phyloP scores from a whole-genome alignment of 2,113 vertebrate species.

The Melanotaenia duboulayi region DNA sequence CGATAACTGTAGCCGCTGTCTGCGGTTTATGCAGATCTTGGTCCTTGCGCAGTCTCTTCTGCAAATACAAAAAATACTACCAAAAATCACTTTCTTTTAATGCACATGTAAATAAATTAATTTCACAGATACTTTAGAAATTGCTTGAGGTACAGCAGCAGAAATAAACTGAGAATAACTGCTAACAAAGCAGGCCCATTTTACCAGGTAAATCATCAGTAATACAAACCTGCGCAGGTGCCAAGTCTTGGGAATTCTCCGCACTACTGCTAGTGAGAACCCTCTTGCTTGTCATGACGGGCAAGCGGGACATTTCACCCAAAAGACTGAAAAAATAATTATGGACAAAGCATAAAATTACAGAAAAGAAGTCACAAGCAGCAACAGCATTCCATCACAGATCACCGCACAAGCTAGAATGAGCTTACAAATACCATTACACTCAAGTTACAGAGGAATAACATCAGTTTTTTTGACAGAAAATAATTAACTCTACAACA shows the following conservation, averaged over 20 bases:
- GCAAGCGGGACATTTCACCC: conserved; percentile 75
- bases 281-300: conserved; percentile 76
- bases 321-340: fast-evolving
- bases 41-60: conserved; percentile 77
- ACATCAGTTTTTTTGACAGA: no score
- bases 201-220: not conserved
- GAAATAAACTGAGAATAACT: not conserved
- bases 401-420: no score
- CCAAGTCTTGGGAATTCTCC: conserved; percentile 54
- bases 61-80: conserved; percentile 21
- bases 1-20: conserved; percentile 56
- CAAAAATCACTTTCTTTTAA: not conserved
- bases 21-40: conserved; percentile 38
- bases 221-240: conserved; percentile 73
- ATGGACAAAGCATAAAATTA: not conserved
- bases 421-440: no score
- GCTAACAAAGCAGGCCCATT: not conserved
- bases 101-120: no score
- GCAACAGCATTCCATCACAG: not conserved
- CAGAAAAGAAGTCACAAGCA: not conserved
- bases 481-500: no score
- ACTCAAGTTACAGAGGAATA: no score
- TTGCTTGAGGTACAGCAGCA: conserved; percentile 2
- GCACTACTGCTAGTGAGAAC: conserved; percentile 43
- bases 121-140: no score